phyloP scores from a whole-genome alignment of 92 coral and sea anemone species.

The Pocillopora grandis region DNA sequence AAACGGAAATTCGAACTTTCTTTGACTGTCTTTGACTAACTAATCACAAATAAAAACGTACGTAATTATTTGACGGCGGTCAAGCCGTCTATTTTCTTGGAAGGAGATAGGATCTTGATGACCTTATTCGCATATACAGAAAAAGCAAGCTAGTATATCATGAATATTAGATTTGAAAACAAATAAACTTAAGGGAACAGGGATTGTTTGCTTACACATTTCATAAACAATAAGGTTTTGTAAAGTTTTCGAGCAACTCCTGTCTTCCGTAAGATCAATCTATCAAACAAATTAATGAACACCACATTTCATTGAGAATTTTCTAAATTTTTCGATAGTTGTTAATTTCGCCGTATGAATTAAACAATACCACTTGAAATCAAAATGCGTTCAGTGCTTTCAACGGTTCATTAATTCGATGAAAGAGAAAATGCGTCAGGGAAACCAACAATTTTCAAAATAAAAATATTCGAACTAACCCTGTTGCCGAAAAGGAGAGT shows the following conservation, averaged over 20 bases:
- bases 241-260: neutral
- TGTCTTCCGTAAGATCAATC: neutral
- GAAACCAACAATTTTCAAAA: neutral
- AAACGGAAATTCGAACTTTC: slow-evolving; percentile 8
- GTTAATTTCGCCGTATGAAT: neutral
- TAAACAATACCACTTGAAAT: neutral
- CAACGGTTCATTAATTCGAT: slow-evolving; percentile 18
- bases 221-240: neutral
- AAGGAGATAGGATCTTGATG: slow-evolving; percentile 30
- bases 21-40: neutral
- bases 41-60: slow-evolving; percentile 11
- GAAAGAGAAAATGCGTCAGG: slow-evolving; percentile 18
- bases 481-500: slow-evolving; percentile 14
- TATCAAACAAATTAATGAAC: neutral
- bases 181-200: neutral
- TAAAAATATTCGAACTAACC: slow-evolving; percentile 21
- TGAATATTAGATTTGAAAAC: slow-evolving; percentile 1
- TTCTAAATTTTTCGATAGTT: neutral
- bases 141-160: neutral
- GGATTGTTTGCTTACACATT: slow-evolving; percentile 13
- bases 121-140: neutral
- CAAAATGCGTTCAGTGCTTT: slow-evolving; percentile 3
- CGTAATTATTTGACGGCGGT: neutral
- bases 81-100: slow-evolving; percentile 12
- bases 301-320: neutral